phyloP scores from a whole-genome alignment of 2,888 invertebrate genomes.

The Drosophila fulvimacula region DNA sequence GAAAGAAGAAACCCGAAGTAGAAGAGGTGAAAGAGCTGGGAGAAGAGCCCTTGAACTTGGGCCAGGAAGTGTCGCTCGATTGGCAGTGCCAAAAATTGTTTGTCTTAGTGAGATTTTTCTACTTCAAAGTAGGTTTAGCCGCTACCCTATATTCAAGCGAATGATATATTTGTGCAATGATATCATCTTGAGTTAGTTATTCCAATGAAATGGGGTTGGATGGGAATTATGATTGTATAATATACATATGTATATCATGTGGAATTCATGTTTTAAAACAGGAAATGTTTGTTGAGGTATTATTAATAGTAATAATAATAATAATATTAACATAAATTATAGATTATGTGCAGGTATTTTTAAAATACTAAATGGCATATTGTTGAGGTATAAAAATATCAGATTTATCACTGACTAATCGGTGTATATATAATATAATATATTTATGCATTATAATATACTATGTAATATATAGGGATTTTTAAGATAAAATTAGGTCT shows the following conservation, averaged over 20 bases:
- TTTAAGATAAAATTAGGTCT: too few species aligned
- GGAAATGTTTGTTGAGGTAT: not conserved
- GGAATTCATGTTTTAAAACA: not conserved
- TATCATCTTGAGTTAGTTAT: conserved; percentile 15
- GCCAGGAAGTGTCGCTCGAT: conserved; percentile 66
- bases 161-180: conserved; percentile 18
- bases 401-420: not conserved
- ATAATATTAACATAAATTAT: too few species aligned
- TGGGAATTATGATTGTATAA: conserved; percentile 15
- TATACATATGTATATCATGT: conserved; percentile 38
- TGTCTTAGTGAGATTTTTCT: not conserved
- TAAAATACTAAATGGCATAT: too few species aligned
- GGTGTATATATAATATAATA: too few species aligned
- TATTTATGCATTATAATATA: too few species aligned
- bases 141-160: conserved; percentile 1
- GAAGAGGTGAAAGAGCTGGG: conserved; percentile 10
- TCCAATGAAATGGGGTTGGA: conserved; percentile 9
- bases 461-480: too few species aligned
- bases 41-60: conserved; percentile 71
- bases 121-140: not conserved
- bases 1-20: conserved; percentile 12
- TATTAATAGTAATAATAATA: too few species aligned
- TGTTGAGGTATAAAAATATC: not conserved
- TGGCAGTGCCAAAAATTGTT: conserved; percentile 36
- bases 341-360: not conserved